Base-by-base conservation (phyloP, 2,888 invertebrate genomes). In the Hypomecis punctinalis region DNA sequence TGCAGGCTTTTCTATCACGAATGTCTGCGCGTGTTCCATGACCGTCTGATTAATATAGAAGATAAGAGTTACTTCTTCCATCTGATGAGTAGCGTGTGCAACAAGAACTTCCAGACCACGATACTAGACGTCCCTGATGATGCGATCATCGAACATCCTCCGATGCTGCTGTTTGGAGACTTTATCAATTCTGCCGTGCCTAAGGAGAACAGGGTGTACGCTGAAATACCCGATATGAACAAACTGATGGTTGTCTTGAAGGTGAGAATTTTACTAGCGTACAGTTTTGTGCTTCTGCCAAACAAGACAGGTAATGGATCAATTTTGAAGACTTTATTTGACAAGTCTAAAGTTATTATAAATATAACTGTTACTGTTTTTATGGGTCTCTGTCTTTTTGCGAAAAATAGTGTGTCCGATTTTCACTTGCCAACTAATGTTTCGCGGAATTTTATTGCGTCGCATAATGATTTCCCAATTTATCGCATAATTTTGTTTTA, bases 21-120 rank as follows among this genome's bases (percentile, higher is more conserved):
- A 89, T 97, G 97, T 63, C 94, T 97, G 61, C 94, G 98, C 36
- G 98, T 98, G 2, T 98, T 98, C 84, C 98, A 98, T 86, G 98
- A 98, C 84, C 96, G 98, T 0, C 90, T 99, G 33, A 96, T 97
- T 62, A 97, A 97, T 80, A 86, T 94, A 11, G 94, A 96, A 72
- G 98, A 99, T 84, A 96, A 97, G 82, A 94, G 93, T 35, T 96
- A 97, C 84, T 97, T 98, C 78, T 96, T 95, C 79, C 94, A 94
- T 49, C 89, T 97, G 11, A 95, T 98, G 92, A 90, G 94, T 48
- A 94, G 94, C 11, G 94, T 95, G 10, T 98, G 95, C 84, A 86
- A 87, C 68, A 94, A 93, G 79, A 94, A 93, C 76, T 97, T 95
- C 83, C 94, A 93, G 67, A 92, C 84, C 51, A 94, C 94, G 0